Evolutionary conservation across 2,888 invertebrate species (phyloP).

Genomic region (Athetis lepigone): DNA sequence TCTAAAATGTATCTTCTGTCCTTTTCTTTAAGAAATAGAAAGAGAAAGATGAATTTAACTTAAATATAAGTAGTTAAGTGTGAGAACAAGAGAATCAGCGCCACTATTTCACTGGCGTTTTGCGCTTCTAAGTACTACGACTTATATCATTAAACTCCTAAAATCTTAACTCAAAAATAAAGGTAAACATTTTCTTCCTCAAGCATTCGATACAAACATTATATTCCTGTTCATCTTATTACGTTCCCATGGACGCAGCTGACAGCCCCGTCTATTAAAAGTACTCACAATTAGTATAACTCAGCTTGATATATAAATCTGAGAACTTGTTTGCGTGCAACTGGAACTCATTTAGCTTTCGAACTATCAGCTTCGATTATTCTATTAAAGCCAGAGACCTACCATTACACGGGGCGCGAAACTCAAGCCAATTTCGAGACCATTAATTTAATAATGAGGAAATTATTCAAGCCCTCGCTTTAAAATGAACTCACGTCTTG

Average conservation of each 20-base stretch:
- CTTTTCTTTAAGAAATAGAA: no score
- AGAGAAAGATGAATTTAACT: no score
- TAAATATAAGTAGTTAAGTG: no score
- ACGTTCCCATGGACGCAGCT: conserved; percentile 11
- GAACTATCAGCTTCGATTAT: conserved; percentile 61
- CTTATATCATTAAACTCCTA: no score
- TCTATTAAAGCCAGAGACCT: conserved; percentile 59
- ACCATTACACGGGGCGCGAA: conserved; percentile 75
- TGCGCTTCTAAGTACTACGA: no score
- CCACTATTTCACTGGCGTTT: no score
- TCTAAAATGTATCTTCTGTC: no score
- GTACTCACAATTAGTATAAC: conserved; percentile 43
- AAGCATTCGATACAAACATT: conserved; percentile 9
- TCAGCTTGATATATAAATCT: conserved; percentile 42
- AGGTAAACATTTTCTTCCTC: conserved; percentile 1
- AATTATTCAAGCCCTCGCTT: conserved; percentile 77
- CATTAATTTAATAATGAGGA: conserved; percentile 81
- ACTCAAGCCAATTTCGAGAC: conserved; percentile 77
- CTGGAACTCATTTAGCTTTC: conserved; percentile 59
- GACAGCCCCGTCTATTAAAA: conserved; percentile 30
- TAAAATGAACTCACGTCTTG: conserved; percentile 71
- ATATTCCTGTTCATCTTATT: conserved; percentile 19
- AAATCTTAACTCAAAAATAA: conserved; percentile 3
- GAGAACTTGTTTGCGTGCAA: conserved; percentile 59
- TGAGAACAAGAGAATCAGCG: no score